Percentiles rank a stretch among this genome's conserved stretches.
Conservation (phyloP, 1,140 invertebrate genomes). For the Penaeus chinensis region DNA sequence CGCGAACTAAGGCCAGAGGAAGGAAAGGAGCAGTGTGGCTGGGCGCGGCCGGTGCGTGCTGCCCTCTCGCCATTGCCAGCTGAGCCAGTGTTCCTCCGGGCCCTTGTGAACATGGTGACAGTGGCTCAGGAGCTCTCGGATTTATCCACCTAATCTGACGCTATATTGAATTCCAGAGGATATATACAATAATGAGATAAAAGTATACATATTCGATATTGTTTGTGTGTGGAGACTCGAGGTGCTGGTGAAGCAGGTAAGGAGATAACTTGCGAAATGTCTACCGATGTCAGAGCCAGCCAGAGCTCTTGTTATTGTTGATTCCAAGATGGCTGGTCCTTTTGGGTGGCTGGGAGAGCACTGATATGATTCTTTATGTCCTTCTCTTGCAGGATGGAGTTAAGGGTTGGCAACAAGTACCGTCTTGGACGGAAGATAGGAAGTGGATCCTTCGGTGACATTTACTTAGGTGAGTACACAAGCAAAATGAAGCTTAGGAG, state of each 20-base stretch:
- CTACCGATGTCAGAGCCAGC: slow-evolving; percentile 5
- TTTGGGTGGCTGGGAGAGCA: slow-evolving; percentile 22
- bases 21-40: neutral
- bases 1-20: slow-evolving; percentile 1
- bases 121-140: slow-evolving; percentile 24
- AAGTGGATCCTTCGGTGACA: slow-evolving; percentile 98
- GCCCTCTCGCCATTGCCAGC: slow-evolving; percentile 52
- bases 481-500: neutral
- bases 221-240: slow-evolving; percentile 44
- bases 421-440: slow-evolving; percentile 96
- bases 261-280: slow-evolving; percentile 39
- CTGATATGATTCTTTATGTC: slow-evolving; percentile 63
- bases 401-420: slow-evolving; percentile 91
- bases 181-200: slow-evolving; percentile 52
- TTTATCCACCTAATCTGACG: slow-evolving; percentile 55
- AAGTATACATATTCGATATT: slow-evolving; percentile 41
- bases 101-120: slow-evolving; percentile 41
- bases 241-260: slow-evolving; percentile 56
- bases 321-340: slow-evolving; percentile 63
- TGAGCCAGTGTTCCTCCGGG: slow-evolving; percentile 55
- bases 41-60: slow-evolving; percentile 46
- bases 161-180: slow-evolving; percentile 22
- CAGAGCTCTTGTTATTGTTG: slow-evolving; percentile 56
- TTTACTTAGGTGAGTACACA: slow-evolving; percentile 88
- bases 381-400: slow-evolving; percentile 73